phyloP scores from a whole-genome alignment of 1,140 invertebrate species.

The Xylocopa sonorina region DNA sequence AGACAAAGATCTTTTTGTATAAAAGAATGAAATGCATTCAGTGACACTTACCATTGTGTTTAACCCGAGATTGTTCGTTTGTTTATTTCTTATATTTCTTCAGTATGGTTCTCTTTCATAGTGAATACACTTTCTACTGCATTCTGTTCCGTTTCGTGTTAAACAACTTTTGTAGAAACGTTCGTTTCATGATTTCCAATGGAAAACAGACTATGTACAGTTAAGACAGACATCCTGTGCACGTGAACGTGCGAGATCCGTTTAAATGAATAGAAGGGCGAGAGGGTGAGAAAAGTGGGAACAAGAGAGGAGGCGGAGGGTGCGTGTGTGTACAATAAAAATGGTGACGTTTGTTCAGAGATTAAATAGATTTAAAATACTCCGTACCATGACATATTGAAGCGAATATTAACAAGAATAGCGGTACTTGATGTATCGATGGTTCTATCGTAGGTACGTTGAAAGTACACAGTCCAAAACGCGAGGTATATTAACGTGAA shows the following conservation, averaged over 20 bases:
- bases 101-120: no score
- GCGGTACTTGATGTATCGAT: constrained; percentile 17
- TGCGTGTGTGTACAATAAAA: constrained; percentile 26
- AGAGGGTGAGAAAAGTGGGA: neutral
- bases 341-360: constrained; percentile 34
- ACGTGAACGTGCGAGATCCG: neutral
- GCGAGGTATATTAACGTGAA: constrained; percentile 45
- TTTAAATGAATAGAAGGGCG: neutral
- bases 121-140: no score
- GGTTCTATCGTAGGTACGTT: neutral
- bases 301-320: neutral
- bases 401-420: constrained; percentile 18
- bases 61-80: no score
- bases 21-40: no score
- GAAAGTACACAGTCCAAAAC: constrained; percentile 45
- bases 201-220: no score
- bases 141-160: no score
- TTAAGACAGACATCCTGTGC: no score
- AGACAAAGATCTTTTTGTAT: no score
- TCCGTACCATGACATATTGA: constrained; percentile 53
- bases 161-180: no score
- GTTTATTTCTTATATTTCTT: no score
- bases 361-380: constrained; percentile 51
- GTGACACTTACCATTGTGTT: no score
- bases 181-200: no score